Conservation (phyloP, 2,113 vertebrate genomes). For the Circaetus gallicus region DNA sequence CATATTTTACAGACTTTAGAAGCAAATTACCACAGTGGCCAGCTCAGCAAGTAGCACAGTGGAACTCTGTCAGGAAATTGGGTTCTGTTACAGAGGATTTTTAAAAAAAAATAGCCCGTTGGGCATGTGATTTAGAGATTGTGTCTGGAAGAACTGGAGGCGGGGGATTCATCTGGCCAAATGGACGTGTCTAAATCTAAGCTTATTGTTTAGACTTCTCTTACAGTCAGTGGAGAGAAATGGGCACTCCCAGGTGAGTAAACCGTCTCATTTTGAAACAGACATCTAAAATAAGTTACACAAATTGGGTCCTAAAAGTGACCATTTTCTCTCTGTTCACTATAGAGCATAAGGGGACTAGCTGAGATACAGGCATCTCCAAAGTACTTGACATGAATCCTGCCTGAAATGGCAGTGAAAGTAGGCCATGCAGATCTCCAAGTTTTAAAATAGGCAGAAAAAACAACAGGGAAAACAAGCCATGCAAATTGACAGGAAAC, state of each 20-base stretch:
- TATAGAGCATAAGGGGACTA: neutral
- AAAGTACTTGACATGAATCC: neutral
- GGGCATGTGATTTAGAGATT: neutral
- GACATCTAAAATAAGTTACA: neutral
- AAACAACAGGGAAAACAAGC: neutral
- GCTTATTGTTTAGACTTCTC: neutral
- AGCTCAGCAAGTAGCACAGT: neutral
- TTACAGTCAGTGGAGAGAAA: neutral
- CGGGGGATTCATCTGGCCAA: neutral
- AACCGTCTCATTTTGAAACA: neutral
- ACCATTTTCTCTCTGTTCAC: neutral
- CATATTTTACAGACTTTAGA: neutral
- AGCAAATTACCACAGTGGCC: neutral
- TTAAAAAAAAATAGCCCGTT: neutral
- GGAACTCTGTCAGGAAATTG: neutral
- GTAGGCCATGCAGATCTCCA: neutral
- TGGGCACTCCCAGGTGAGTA: neutral
- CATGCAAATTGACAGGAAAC: neutral
- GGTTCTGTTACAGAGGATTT: neutral
- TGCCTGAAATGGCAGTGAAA: neutral
- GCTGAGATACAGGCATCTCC: neutral
- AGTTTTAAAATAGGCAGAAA: neutral
- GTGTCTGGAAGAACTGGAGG: neutral
- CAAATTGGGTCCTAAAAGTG: neutral
- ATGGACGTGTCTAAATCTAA: neutral